phyloP scores from a whole-genome alignment of 2,113 vertebrate genomes.

The Anolis sagrei region DNA sequence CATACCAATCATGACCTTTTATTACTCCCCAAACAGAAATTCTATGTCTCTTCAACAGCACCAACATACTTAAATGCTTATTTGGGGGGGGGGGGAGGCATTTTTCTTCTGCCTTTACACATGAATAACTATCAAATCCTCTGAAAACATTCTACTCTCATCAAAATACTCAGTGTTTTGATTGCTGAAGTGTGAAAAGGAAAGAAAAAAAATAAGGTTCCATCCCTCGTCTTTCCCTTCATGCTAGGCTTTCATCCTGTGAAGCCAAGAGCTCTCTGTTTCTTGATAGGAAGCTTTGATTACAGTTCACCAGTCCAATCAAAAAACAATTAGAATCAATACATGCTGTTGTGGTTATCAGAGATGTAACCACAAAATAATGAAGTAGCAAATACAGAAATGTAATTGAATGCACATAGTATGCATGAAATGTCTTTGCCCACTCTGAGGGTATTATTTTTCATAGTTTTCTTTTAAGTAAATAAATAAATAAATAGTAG shows the following conservation, averaged over 20 bases:
- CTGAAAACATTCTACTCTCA: not conserved
- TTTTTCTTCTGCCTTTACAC: not conserved
- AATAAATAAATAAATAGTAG: too few relatives aligned
- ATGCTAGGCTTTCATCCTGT: not conserved
- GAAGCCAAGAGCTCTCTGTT: not conserved
- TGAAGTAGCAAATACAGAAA: not conserved
- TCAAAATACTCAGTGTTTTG: not conserved
- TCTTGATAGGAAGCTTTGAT: not conserved
- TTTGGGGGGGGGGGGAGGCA: not conserved
- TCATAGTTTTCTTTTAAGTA: too few relatives aligned
- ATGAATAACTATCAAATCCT: not conserved
- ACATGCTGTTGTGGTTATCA: not conserved
- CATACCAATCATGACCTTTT: not conserved
- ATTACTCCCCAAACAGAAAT: not conserved
- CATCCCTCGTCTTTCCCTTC: not conserved
- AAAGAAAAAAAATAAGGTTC: not conserved
- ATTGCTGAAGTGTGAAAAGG: not conserved
- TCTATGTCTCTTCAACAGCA: not conserved
- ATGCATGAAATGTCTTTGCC: too few relatives aligned
- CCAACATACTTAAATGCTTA: not conserved
- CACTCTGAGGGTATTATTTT: too few relatives aligned
- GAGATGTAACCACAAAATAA: not conserved
- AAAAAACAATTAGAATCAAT: not conserved
- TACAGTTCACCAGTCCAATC: not conserved
- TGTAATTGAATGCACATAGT: constrained; percentile 7